Evolutionary conservation across 1,140 invertebrate genomes (phyloP).

Genomic region (Drosophila sproati): DNA sequence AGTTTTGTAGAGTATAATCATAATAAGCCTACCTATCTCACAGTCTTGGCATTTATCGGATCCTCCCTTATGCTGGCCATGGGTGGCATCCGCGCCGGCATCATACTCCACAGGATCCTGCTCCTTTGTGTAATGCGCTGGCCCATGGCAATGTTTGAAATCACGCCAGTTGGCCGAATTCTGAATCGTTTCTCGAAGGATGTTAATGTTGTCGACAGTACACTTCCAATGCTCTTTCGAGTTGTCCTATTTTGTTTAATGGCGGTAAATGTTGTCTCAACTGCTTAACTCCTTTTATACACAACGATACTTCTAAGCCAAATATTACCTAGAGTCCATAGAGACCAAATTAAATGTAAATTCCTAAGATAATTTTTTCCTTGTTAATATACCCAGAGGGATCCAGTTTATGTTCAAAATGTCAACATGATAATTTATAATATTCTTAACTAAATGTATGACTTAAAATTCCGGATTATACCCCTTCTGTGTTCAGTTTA

Average conservation of each 20-base stretch:
- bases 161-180: slow-evolving; percentile 89
- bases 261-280: slow-evolving; percentile 9
- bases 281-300: not conserved
- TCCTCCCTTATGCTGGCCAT: slow-evolving; percentile 85
- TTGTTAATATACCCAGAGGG: no score
- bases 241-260: slow-evolving; percentile 7
- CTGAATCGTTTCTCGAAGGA: slow-evolving; percentile 91
- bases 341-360: no score
- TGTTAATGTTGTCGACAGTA: slow-evolving; percentile 88
- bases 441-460: no score
- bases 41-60: slow-evolving; percentile 25
- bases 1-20: not conserved
- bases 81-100: not conserved
- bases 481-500: not conserved
- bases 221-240: slow-evolving; percentile 68
- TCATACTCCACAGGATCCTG: not conserved
- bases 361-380: no score
- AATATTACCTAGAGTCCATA: not conserved
- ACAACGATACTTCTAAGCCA: slow-evolving; percentile 3
- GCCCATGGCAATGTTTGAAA: slow-evolving; percentile 90
- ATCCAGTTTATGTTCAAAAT: no score
- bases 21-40: not conserved
- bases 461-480: no score
- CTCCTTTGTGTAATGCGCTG: not conserved
- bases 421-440: no score